These are phyloP conservation scores for Sander lucioperca DNA, from an alignment of 2,113 vertebrate genomes.

Conservation along the genomic window DNA sequence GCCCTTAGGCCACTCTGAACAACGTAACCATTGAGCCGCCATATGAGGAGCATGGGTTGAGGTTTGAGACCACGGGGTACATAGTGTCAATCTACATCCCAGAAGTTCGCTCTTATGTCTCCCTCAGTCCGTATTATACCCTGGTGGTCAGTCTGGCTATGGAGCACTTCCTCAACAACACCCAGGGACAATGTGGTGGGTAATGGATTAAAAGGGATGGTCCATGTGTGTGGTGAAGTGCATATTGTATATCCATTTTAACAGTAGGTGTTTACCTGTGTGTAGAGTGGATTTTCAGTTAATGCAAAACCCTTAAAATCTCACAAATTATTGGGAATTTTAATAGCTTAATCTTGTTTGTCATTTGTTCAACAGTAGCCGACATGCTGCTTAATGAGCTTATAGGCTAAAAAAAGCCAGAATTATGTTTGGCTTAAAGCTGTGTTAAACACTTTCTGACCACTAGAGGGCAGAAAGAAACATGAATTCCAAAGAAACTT, in stretches of 20 bases:
- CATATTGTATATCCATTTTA: neutral
- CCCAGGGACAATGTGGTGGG: slow-evolving; percentile 85
- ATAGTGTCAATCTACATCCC: slow-evolving; percentile 69
- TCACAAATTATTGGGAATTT: neutral
- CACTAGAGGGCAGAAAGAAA: neutral
- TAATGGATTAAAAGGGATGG: neutral
- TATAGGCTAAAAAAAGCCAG: neutral
- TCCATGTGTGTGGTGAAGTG: neutral
- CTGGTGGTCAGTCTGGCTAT: slow-evolving; percentile 75
- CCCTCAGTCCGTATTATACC: slow-evolving; percentile 46
- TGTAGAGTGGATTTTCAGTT: neutral
- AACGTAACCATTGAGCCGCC: slow-evolving; percentile 63
- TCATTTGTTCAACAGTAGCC: neutral
- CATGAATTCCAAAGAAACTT: neutral
- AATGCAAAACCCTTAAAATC: neutral
- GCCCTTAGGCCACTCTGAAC: slow-evolving; percentile 76
- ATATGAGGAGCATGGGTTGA: slow-evolving; percentile 64
- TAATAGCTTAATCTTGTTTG: neutral
- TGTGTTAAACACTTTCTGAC: neutral
- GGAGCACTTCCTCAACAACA: slow-evolving; percentile 80
- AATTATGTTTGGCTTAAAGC: neutral
- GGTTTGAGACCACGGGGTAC: slow-evolving; percentile 69
- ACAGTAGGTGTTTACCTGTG: neutral
- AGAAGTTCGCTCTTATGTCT: slow-evolving; percentile 75
- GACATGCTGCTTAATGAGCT: neutral